phyloP scores from a whole-genome alignment of 2,113 vertebrate genomes.

The Ictalurus furcatus region DNA sequence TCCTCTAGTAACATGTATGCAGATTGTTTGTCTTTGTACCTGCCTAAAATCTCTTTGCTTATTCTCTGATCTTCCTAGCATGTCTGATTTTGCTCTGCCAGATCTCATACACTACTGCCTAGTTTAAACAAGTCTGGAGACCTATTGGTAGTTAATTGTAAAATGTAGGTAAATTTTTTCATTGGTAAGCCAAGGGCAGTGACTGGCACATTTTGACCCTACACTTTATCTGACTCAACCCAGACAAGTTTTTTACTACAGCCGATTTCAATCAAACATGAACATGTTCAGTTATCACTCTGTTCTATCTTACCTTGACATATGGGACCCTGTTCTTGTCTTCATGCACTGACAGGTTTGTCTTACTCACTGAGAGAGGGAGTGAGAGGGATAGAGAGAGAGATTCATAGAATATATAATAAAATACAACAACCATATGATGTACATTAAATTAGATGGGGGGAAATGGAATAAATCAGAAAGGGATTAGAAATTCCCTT shows the following conservation, averaged over 20 bases:
- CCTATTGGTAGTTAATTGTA: not conserved
- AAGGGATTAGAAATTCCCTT: not conserved
- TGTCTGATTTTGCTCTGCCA: not conserved
- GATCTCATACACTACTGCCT: not conserved
- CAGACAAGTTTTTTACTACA: not conserved
- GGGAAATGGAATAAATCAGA: not conserved
- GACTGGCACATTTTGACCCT: not conserved
- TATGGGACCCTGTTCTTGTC: slow-evolving; percentile 97
- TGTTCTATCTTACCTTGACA: slow-evolving; percentile 82
- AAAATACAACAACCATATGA: not conserved
- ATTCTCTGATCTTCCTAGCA: not conserved
- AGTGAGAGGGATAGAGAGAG: slow-evolving; percentile 18
- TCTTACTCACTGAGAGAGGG: slow-evolving; percentile 86
- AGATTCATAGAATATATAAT: not conserved
- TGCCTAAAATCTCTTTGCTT: not conserved
- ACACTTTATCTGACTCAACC: not conserved
- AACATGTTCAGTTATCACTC: not conserved
- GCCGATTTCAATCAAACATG: not conserved
- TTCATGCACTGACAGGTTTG: slow-evolving; percentile 95
- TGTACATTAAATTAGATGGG: not conserved
- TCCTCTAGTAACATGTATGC: not conserved
- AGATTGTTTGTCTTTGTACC: not conserved
- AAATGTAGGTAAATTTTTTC: not conserved
- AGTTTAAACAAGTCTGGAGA: not conserved
- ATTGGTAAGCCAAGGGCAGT: not conserved